Evolutionary conservation across 1,140 invertebrate species (phyloP).

Genomic region (Oreohelix idahoensis): DNA sequence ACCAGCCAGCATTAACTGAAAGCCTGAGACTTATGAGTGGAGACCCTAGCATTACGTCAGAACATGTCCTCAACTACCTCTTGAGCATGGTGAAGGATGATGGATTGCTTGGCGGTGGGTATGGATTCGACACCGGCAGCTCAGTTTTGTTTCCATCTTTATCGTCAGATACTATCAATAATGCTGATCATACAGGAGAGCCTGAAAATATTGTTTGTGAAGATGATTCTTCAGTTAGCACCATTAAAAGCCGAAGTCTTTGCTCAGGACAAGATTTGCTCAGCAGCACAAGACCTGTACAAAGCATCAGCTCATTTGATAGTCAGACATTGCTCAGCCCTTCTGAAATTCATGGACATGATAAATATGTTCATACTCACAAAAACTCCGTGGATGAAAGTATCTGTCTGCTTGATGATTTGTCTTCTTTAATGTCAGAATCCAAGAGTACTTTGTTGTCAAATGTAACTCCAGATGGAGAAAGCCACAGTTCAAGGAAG

Average conservation of each 20-base stretch:
- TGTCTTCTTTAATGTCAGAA: slow-evolving; percentile 27
- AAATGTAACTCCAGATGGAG: background rate
- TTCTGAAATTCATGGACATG: background rate
- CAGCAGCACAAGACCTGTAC: background rate
- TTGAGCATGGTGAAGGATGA: slow-evolving; percentile 45
- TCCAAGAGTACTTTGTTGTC: slow-evolving; percentile 1
- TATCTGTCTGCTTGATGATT: slow-evolving; percentile 17
- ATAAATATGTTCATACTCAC: background rate
- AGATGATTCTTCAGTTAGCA: background rate
- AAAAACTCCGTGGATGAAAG: background rate
- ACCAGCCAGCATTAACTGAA: slow-evolving; percentile 42
- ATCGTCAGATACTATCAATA: slow-evolving; percentile 1
- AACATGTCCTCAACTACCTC: slow-evolving; percentile 56
- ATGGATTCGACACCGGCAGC: background rate
- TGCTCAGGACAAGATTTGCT: background rate
- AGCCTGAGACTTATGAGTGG: slow-evolving; percentile 52
- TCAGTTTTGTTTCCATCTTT: slow-evolving; percentile 22
- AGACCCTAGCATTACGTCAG: slow-evolving; percentile 55
- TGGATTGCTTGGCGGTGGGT: background rate
- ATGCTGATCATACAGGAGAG: background rate
- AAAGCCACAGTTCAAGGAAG: slow-evolving; percentile 24
- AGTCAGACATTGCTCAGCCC: background rate
- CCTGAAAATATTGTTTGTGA: background rate
- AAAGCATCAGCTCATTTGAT: background rate
- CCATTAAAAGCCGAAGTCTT: background rate